phyloP scores from a whole-genome alignment of 1,140 invertebrate species.

The Sycophaga agraensis region DNA sequence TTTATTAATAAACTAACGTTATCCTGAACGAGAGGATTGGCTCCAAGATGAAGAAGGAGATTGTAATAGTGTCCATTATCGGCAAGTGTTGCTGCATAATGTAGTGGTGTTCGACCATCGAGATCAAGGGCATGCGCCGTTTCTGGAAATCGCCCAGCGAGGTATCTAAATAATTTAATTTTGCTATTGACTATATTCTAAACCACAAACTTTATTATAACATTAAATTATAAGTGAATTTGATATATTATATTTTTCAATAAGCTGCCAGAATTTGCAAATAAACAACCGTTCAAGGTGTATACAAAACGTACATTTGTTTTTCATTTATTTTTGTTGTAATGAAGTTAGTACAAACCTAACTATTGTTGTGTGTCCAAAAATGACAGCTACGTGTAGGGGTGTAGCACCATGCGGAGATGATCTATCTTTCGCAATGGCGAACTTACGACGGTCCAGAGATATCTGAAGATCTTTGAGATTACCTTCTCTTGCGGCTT shows the following conservation, averaged over 20 bases:
- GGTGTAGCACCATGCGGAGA: slow-evolving; percentile 87
- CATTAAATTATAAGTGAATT: background rate
- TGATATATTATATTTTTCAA: background rate
- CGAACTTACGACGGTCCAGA: slow-evolving; percentile 87
- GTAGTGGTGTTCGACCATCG: slow-evolving; percentile 84
- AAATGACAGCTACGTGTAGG: slow-evolving; percentile 87
- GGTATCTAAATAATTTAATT: slow-evolving; percentile 39
- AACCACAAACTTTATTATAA: no score
- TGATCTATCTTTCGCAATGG: slow-evolving; percentile 77
- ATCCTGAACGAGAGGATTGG: slow-evolving; percentile 79
- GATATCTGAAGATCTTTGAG: slow-evolving; percentile 81
- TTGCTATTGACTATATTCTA: no score
- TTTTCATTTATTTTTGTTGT: no score
- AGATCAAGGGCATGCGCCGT: slow-evolving; percentile 73
- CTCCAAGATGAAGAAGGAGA: slow-evolving; percentile 79
- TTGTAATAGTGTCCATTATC: slow-evolving; percentile 90
- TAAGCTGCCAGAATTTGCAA: no score
- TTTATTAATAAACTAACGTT: no score
- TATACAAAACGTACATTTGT: no score
- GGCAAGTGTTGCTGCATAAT: slow-evolving; percentile 82
- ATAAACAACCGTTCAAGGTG: no score
- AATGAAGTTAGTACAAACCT: no score
- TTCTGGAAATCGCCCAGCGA: slow-evolving; percentile 76
- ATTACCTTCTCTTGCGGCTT: slow-evolving; percentile 82
- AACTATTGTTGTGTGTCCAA: slow-evolving; percentile 70